Base-by-base conservation (phyloP, 2,888 invertebrate species). In the Dryadula phaetusa region DNA sequence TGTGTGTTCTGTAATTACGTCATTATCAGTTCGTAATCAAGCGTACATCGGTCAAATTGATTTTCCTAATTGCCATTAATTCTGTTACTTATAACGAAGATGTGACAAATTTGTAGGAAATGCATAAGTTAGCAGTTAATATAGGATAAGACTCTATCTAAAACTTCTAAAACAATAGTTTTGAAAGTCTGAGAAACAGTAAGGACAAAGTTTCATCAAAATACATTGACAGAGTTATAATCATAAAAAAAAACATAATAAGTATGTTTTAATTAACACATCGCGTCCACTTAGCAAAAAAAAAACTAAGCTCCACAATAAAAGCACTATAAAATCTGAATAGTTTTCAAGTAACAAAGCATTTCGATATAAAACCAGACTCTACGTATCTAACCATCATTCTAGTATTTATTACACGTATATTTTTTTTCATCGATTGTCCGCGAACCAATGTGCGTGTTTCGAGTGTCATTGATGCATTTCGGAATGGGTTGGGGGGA, bases 391-490 rank as follows among this genome's bases (percentile, higher is more conserved):
- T 60, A 60, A 60, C 60, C 69, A 65, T 67, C 63, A 65, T 66
- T 49, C 65, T 66, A 67, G 72, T 69, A 69, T 72, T 73, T 72
- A 72, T 72, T 72, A 70, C 67, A 72, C 67, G 67, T 61, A 64
- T 62, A 60, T 67, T 75, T 76, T 76, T 78, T 76, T 76, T 72
- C 75, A 77, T 77, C 76, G 77, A 77, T 77, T 76, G 75, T 76
- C 75, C 78, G 81, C 82, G 84, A 82, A 82, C 82, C 83, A 86
- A 87, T 89, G 89, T 90, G 91, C 89, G 91, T 88, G 80, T 82
- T 86, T 85, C 81, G 81, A 88, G 88, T 92, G 90, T 89, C 91
- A 91, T 90, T 91, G 92, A 92, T 92, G 92, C 92, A 92, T 89
- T 90, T 91, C 87, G 90, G 89, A 87, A 80, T 90, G 90, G 86